Conservation (phyloP, 2,113 vertebrate species). For the Eublepharis macularius region DNA sequence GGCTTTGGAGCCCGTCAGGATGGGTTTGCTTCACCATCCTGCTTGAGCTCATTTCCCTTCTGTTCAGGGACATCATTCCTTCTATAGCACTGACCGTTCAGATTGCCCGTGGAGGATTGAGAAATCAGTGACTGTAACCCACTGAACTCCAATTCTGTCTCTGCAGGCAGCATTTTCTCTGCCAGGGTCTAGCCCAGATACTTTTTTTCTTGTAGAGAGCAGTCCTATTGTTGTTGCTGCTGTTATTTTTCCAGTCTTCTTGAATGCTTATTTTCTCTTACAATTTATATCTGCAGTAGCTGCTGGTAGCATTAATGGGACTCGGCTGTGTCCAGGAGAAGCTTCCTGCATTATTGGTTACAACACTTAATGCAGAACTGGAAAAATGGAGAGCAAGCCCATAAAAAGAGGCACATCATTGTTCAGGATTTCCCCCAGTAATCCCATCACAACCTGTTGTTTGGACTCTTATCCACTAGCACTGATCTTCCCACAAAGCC, state of each 20-base stretch:
- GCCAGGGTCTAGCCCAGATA: neutral
- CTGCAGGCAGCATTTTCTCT: neutral
- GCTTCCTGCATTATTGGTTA: no score
- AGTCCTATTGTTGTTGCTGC: no score
- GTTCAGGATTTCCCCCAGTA: no score
- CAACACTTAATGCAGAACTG: no score
- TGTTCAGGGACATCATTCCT: neutral
- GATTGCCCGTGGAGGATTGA: neutral
- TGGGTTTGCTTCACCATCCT: no score
- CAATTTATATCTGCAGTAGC: neutral
- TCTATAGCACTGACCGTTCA: no score
- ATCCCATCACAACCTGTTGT: neutral
- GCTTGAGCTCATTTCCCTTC: neutral
- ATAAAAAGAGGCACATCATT: no score
- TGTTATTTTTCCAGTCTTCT: neutral
- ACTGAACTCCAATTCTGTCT: no score
- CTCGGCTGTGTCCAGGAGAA: neutral
- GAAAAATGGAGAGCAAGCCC: neutral
- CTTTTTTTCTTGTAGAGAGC: no score
- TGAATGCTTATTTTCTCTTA: neutral
- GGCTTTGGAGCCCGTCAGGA: no score
- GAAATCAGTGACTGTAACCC: neutral
- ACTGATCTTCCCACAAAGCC: neutral
- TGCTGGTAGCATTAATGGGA: neutral
- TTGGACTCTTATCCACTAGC: no score